Percentiles rank a stretch among this genome's conserved stretches.
Conservation (phyloP, 1,140 invertebrate species). For the Lordiphosa mommai region DNA sequence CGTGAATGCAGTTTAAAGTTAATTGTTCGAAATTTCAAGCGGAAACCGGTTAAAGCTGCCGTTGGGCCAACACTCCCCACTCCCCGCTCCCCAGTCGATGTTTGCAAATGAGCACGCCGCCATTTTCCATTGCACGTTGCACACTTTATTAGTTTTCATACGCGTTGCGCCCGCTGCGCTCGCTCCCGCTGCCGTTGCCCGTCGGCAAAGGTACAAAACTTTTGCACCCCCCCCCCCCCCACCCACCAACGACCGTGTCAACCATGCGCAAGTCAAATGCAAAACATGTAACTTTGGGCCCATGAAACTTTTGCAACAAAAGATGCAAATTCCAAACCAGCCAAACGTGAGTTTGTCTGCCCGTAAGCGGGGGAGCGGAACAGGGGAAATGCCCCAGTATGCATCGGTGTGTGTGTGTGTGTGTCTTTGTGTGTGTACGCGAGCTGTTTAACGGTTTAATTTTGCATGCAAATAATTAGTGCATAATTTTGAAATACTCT, state of each 20-base stretch:
- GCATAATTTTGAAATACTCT: neutral
- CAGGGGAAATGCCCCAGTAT: no score
- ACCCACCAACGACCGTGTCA: conserved; percentile 30
- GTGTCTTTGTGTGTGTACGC: neutral
- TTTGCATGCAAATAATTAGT: conserved; percentile 47
- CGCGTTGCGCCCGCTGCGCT: conserved; percentile 33
- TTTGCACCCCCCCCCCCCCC: conserved; percentile 16
- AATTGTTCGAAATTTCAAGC: conserved; percentile 30
- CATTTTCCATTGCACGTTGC: conserved; percentile 60
- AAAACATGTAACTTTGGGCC: conserved; percentile 58
- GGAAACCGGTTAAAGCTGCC: conserved; percentile 22
- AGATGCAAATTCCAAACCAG: conserved; percentile 44
- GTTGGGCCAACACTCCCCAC: conserved; percentile 4
- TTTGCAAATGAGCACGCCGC: conserved; percentile 68
- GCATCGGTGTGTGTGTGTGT: neutral
- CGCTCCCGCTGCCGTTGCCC: neutral
- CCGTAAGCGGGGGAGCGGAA: conserved; percentile 5
- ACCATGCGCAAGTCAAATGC: conserved; percentile 64
- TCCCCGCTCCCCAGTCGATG: conserved; percentile 30
- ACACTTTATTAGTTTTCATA: conserved; percentile 78
- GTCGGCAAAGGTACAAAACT: conserved; percentile 49
- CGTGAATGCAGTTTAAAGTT: conserved; percentile 50
- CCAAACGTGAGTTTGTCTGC: conserved; percentile 37
- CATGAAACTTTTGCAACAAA: conserved; percentile 38
- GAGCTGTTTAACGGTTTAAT: conserved; percentile 45